A percentile compares a stretch with the other conserved stretches of the same genome.
phyloP scores from a whole-genome alignment of 2,888 invertebrate species.

The Epistrophe eligans region DNA sequence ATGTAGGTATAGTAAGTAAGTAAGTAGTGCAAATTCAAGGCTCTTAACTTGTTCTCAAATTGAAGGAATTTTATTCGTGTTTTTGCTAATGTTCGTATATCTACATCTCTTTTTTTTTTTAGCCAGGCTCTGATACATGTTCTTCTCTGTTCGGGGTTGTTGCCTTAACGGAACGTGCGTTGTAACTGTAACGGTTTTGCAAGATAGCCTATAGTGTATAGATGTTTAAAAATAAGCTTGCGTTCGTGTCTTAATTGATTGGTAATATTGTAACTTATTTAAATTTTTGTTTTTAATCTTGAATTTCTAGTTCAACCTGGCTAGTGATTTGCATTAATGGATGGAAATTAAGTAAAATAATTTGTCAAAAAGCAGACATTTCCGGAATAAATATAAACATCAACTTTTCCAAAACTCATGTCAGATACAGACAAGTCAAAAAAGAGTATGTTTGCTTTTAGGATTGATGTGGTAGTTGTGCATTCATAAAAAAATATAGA shows the following conservation, averaged over 20 bases:
- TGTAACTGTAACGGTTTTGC: conserved; percentile 21
- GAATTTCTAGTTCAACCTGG: conserved; percentile 15
- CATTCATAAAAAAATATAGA: too few species aligned
- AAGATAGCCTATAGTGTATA: conserved; percentile 4
- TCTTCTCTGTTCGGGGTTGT: background rate
- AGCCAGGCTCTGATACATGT: conserved; percentile 56
- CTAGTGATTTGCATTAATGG: background rate
- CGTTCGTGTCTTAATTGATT: background rate
- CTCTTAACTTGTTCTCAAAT: conserved; percentile 69
- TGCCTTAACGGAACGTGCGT: background rate
- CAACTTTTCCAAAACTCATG: too few species aligned
- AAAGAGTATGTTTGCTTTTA: too few species aligned
- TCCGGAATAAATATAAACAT: background rate
- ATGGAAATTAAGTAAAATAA: background rate
- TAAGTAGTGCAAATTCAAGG: conserved; percentile 58
- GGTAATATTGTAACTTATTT: background rate
- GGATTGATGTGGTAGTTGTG: too few species aligned
- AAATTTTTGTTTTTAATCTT: conserved; percentile 2
- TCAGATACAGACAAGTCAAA: too few species aligned
- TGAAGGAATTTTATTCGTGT: conserved; percentile 24
- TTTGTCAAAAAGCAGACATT: background rate
- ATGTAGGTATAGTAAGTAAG: too few species aligned
- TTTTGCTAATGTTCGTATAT: conserved; percentile 6
- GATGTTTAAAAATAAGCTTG: conserved; percentile 1
- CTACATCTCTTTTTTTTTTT: conserved; percentile 48